phyloP scores from a whole-genome alignment of 2,888 invertebrate species.

The Erebia palarica region DNA sequence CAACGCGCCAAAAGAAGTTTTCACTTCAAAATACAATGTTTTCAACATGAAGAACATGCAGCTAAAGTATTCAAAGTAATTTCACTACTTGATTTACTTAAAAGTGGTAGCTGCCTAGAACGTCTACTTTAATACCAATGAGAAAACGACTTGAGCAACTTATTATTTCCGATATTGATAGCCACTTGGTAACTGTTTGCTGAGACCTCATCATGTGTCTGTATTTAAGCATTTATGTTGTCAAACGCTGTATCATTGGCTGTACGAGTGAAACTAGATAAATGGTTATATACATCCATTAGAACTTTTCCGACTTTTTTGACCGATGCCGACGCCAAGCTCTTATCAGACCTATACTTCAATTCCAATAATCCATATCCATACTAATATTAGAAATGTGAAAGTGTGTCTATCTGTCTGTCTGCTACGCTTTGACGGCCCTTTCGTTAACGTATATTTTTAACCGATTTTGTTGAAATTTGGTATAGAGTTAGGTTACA shows the following conservation, averaged over 20 bases:
- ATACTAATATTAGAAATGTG: no score
- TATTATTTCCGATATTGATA: slow-evolving; percentile 29
- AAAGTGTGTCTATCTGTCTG: no score
- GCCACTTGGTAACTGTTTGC: slow-evolving; percentile 16
- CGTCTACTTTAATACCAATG: not conserved
- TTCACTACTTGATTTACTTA: no score
- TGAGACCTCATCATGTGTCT: slow-evolving; percentile 24
- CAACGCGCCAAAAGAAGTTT: no score
- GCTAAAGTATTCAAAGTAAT: no score
- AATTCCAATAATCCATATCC: not conserved
- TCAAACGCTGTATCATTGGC: slow-evolving; percentile 32
- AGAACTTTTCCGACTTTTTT: not conserved
- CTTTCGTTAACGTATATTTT: no score
- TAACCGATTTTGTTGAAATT: no score
- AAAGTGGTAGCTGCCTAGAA: not conserved
- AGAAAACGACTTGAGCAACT: slow-evolving; percentile 21
- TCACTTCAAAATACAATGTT: no score
- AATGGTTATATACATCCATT: not conserved
- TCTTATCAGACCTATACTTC: not conserved
- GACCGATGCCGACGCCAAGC: not conserved
- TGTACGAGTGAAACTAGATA: slow-evolving; percentile 26
- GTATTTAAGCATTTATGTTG: slow-evolving; percentile 38
- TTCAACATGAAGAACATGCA: no score
- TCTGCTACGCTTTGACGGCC: no score
- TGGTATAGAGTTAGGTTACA: no score